Evolutionary conservation across 2,888 invertebrate genomes (phyloP).

Genomic region (Anoncus sp.): DNA sequence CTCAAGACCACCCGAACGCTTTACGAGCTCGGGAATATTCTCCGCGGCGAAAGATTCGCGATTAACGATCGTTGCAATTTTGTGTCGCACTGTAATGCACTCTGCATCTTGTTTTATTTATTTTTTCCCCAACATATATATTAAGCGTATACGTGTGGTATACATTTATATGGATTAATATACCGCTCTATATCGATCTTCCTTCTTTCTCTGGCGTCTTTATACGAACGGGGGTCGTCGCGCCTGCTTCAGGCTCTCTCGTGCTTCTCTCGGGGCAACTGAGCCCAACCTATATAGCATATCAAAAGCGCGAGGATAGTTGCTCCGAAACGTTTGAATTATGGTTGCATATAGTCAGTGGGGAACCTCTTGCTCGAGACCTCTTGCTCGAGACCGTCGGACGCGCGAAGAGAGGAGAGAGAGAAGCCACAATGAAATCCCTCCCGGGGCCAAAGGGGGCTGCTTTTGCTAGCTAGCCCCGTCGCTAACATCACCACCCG

Average conservation of each 20-base stretch:
- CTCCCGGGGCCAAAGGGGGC: conserved; percentile 70
- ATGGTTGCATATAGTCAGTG: conserved; percentile 60
- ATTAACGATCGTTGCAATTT: conserved; percentile 68
- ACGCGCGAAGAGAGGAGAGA: conserved; percentile 41
- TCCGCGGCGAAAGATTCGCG: conserved; percentile 66
- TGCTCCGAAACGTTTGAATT: conserved; percentile 73
- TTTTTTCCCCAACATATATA: conserved; percentile 29
- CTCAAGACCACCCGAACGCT: conserved; percentile 63
- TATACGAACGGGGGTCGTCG: conserved; percentile 22
- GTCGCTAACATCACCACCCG: conserved; percentile 37
- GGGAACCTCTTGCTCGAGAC: conserved; percentile 2
- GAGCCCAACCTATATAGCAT: conserved; percentile 35
- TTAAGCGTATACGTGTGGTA: conserved; percentile 38
- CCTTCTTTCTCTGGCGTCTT: conserved; percentile 28
- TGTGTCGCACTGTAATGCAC: conserved; percentile 62
- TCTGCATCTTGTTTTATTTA: conserved; percentile 41
- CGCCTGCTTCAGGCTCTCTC: conserved; percentile 55
- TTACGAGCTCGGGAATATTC: conserved; percentile 63
- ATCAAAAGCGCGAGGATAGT: conserved; percentile 49
- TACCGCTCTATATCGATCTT: conserved; percentile 6
- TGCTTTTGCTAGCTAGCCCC: conserved; percentile 58
- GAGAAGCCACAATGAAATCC: conserved; percentile 67
- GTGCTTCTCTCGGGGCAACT: conserved; percentile 61
- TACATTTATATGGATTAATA: conserved; percentile 39
- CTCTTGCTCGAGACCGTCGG: conserved; percentile 24